Conservation (phyloP, 2,888 invertebrate species). For the Andrena chrysosceles region DNA sequence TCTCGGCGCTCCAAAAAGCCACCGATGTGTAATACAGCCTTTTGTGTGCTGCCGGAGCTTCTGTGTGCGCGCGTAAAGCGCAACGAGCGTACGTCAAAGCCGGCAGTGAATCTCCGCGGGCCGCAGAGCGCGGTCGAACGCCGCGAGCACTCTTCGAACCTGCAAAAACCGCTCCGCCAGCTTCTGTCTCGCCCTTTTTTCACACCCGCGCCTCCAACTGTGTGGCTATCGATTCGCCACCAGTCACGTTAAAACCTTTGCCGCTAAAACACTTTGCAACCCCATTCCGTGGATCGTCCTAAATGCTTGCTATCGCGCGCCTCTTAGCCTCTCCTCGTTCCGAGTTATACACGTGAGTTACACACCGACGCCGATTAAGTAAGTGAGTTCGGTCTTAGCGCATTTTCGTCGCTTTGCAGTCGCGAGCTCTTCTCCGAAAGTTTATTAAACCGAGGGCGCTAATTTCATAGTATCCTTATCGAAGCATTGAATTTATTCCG, state of each 20-base stretch:
- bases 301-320: background rate
- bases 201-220: background rate
- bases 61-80: slow-evolving; percentile 50
- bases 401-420: too few species aligned
- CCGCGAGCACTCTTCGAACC: slow-evolving; percentile 2
- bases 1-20: slow-evolving; percentile 80
- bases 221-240: slow-evolving; percentile 38
- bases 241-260: background rate
- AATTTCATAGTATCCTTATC: background rate
- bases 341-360: background rate
- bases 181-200: background rate
- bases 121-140: slow-evolving; percentile 63
- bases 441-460: slow-evolving; percentile 14
- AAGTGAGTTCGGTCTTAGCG: too few species aligned
- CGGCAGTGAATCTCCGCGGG: slow-evolving; percentile 68
- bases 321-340: background rate
- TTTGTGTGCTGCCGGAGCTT: slow-evolving; percentile 42
- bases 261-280: background rate
- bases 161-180: slow-evolving; percentile 4
- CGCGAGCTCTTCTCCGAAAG: background rate
- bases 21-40: slow-evolving; percentile 75
- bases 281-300: background rate
- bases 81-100: slow-evolving; percentile 53
- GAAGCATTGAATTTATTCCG: slow-evolving; percentile 28
- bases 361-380: background rate